Base-by-base conservation (phyloP, 2,797 vertebrate genomes). In the Heteromormyrus szaboi region DNA sequence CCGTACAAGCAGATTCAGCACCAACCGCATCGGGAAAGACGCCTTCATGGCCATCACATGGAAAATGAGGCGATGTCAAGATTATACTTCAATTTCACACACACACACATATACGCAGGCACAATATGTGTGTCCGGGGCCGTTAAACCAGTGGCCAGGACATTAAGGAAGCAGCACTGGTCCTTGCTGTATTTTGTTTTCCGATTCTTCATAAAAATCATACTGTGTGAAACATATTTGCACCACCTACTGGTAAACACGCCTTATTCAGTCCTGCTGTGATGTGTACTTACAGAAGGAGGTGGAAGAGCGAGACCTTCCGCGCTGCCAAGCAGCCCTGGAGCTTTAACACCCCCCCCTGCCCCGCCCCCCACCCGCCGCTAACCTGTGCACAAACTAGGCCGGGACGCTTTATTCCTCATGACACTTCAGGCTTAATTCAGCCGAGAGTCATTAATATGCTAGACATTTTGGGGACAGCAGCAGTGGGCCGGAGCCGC, bases 401-500 rank as follows among this genome's bases (percentile, higher is more conserved):
- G 89, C 89, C 86, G 86, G 19, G 44, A 88, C 88, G 68, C 53
- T 88, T 87, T 62, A 46, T 89, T 89, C 88, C 88, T 91, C 89
- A 51, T 87, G 87, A 89, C 90, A 90, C 90, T 87, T 88, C 87
- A 89, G 50, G 88, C 89, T 92, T 93, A 92, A 91, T 91, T 90
- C 90, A 90, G 87, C 85, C 85, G 88, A 88, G 90, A 90, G 89
- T 88, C 90, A 91, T 92, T 90, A 89, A 91, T 91, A 91, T 91
- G 87, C 85, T 65, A 89, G 91, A 93, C 91, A 65, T 92, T 92
- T 91, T 91, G 89, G 85, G 92, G 91, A 90, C 91, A 91, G 46
- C 0, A 46, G 54, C 90, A 87, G 65, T 68, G 85, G 37, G 56
- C 90, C 59, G 12, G 88, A 85, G 48, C 68, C 86, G 33, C 50